phyloP scores from a whole-genome alignment of 1,140 invertebrate genomes.

The Zaprionus davidi region DNA sequence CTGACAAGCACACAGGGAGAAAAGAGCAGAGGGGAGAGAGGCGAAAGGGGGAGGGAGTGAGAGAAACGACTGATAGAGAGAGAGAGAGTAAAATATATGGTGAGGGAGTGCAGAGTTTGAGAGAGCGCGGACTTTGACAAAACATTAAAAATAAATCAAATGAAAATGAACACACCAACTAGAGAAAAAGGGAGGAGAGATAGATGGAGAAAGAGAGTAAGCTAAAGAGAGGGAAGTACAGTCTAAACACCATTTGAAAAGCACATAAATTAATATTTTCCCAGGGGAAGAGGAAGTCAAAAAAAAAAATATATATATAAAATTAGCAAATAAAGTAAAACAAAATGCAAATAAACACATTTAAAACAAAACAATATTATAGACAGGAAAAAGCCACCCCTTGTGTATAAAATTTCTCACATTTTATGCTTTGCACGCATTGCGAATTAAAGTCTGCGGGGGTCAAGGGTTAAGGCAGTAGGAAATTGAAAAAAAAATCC shows the following conservation, averaged over 20 bases:
- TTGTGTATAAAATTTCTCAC: neutral
- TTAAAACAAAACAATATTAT: neutral
- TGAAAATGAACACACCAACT: slow-evolving; percentile 69
- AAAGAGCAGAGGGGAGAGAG: neutral
- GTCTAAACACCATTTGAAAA: slow-evolving; percentile 43
- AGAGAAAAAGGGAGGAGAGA: neutral
- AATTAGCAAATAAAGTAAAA: slow-evolving; percentile 27
- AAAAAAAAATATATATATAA: slow-evolving; percentile 42
- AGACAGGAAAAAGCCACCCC: neutral
- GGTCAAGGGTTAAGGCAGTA: slow-evolving; percentile 5
- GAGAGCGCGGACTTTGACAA: slow-evolving; percentile 29
- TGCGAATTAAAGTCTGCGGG: slow-evolving; percentile 24
- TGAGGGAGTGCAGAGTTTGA: neutral
- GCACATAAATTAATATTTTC: slow-evolving; percentile 73
- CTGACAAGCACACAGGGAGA: slow-evolving; percentile 39
- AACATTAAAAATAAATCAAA: slow-evolving; percentile 81
- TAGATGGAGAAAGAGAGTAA: neutral
- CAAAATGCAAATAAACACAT: neutral
- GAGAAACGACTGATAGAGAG: neutral
- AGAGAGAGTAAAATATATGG: neutral
- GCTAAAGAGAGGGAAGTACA: slow-evolving; percentile 3
- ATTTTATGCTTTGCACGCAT: slow-evolving; percentile 21
- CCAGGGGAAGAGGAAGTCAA: neutral
- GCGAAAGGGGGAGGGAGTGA: neutral
- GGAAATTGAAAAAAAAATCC: neutral